Percentiles rank a stretch among this genome's conserved stretches.
These are phyloP conservation scores for Sinonovacula constricta DNA, from an alignment of 1,140 invertebrate genomes.

Conservation along the genomic window DNA sequence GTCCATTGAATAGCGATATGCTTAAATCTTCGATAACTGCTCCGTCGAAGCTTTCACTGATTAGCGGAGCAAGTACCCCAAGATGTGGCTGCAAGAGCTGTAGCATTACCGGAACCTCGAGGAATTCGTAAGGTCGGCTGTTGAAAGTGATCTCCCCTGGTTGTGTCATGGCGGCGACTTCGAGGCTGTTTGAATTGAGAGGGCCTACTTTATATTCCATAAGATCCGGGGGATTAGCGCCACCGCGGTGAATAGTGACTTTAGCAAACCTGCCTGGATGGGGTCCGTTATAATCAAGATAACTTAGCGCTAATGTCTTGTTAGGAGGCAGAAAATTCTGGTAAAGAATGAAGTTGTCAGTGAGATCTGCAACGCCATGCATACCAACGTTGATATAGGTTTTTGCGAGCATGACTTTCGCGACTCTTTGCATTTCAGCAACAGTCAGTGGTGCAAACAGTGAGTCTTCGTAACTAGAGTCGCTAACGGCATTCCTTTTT, in stretches of 20 bases:
- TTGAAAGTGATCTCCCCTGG: conserved; percentile 38
- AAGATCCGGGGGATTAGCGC: conserved; percentile 10
- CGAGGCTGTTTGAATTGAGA: conserved; percentile 2
- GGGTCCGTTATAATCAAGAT: conserved; percentile 14
- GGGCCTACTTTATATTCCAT: conserved; percentile 50
- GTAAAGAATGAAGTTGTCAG: conserved; percentile 36
- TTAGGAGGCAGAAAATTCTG: conserved; percentile 14
- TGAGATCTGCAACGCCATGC: not conserved
- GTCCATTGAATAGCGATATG: conserved; percentile 27
- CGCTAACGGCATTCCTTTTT: conserved; percentile 4
- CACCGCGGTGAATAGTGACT: conserved; percentile 29
- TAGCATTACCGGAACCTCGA: conserved; percentile 13
- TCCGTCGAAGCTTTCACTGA: conserved; percentile 42
- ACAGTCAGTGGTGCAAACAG: conserved; percentile 29
- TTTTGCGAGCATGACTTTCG: not conserved
- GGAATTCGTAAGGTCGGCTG: conserved; percentile 17
- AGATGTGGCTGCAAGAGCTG: conserved; percentile 22
- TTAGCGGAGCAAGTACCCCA: conserved; percentile 13
- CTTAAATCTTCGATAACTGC: conserved; percentile 9
- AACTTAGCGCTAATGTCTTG: conserved; percentile 21
- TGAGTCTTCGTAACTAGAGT: conserved; percentile 21
- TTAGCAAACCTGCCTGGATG: conserved; percentile 27
- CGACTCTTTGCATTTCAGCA: conserved; percentile 32
- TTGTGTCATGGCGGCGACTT: not conserved
- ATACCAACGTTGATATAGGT: conserved; percentile 12